Evolutionary conservation across 2,113 vertebrate genomes (phyloP).

Genomic region (Phylloscopus trochilus): DNA sequence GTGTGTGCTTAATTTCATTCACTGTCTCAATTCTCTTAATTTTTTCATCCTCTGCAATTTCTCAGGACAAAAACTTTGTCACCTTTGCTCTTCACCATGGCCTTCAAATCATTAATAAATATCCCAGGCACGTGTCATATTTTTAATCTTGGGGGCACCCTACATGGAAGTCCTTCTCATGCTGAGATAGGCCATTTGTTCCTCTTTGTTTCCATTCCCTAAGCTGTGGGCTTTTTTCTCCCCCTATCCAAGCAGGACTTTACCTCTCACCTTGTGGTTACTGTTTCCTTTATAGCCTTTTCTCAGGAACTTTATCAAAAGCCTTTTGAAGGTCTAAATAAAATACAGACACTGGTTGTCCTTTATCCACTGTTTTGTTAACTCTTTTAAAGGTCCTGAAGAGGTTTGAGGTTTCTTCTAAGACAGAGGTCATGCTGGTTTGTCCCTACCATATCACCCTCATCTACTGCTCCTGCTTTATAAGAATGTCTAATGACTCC

Average conservation of each 20-base stretch:
- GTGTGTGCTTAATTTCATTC: neutral
- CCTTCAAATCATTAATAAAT: constrained; percentile 59
- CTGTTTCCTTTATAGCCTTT: neutral
- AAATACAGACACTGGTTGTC: constrained; percentile 3
- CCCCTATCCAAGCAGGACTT: neutral
- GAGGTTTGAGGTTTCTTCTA: constrained; percentile 9
- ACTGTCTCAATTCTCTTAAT: neutral
- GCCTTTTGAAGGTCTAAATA: constrained; percentile 40
- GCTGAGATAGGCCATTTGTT: constrained; percentile 47
- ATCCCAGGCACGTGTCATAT: neutral
- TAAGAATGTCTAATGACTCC: neutral
- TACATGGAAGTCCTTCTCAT: constrained; percentile 25
- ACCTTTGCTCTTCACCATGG: neutral
- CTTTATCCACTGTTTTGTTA: constrained; percentile 36
- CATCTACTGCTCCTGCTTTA: neutral
- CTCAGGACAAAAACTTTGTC: constrained; percentile 38
- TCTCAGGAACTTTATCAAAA: constrained; percentile 45
- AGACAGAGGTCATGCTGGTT: constrained; percentile 11
- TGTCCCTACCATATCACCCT: neutral
- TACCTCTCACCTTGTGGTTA: constrained; percentile 25
- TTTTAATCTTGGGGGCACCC: constrained; percentile 24
- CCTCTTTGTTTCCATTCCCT: constrained; percentile 31
- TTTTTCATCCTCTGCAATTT: constrained; percentile 10
- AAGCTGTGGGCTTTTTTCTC: neutral
- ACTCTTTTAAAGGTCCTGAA: constrained; percentile 9